Conservation (phyloP, 2,888 invertebrate species). For the Cheilosia impressa region DNA sequence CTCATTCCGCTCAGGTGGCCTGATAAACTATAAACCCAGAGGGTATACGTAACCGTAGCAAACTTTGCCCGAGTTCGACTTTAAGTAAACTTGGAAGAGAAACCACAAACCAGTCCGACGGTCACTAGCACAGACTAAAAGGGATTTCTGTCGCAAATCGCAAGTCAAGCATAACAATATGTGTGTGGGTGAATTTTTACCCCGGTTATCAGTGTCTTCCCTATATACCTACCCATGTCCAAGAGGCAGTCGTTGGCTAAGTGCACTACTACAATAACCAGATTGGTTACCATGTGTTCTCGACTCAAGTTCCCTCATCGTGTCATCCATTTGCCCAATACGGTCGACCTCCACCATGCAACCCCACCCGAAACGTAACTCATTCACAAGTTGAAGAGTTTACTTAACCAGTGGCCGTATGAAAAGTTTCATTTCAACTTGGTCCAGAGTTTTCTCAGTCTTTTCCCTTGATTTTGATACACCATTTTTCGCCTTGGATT, state of each 20-base stretch:
- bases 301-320: background rate
- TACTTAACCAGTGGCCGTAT: conserved; percentile 41
- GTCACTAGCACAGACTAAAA: conserved; percentile 28
- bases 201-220: background rate
- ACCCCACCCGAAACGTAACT: conserved; percentile 12
- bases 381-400: conserved; percentile 37
- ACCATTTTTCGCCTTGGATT: conserved; percentile 26
- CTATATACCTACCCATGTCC: background rate
- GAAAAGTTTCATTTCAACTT: conserved; percentile 48
- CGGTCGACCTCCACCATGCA: background rate
- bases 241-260: background rate
- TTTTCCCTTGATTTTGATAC: conserved; percentile 21
- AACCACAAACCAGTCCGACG: conserved; percentile 46
- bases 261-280: conserved; percentile 37
- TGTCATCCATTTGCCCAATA: conserved; percentile 19
- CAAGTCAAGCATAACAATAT: conserved; percentile 35
- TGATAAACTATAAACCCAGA: conserved; percentile 14
- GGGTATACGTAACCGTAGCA: conserved; percentile 10
- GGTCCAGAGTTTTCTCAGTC: conserved; percentile 26
- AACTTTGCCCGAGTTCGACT: conserved; percentile 47
- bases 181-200: background rate
- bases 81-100: conserved; percentile 52
- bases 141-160: conserved; percentile 33
- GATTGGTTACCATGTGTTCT: conserved; percentile 55
- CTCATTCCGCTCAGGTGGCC: conserved; percentile 26